These are phyloP conservation scores for Gopherus evgoodei DNA, from an alignment of 2,113 vertebrate genomes.

Conservation along the genomic window DNA sequence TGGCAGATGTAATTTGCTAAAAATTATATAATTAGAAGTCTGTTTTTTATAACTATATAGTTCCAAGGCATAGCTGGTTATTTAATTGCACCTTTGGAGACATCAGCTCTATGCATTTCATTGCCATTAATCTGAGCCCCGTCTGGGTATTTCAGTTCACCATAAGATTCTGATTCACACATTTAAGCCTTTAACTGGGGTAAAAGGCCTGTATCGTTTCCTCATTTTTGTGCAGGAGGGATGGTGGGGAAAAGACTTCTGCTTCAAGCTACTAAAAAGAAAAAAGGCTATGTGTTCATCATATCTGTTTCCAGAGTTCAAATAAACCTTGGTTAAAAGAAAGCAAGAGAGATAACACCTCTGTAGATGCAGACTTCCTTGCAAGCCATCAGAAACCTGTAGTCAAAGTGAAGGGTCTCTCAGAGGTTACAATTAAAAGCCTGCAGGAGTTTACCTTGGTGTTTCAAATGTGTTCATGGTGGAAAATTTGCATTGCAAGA, in stretches of 20 bases:
- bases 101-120: rapidly evolving
- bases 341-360: background rate
- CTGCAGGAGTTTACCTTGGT: background rate
- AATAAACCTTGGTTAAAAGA: background rate
- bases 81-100: background rate
- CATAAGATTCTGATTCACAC: background rate
- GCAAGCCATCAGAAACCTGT: background rate
- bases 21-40: background rate
- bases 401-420: background rate
- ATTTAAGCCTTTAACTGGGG: background rate
- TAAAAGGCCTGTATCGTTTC: background rate
- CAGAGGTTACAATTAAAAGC: rapidly evolving
- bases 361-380: background rate
- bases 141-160: background rate
- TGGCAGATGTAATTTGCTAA: background rate
- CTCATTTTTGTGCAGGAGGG: background rate
- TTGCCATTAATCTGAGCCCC: background rate
- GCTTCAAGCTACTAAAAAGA: background rate
- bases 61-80: background rate
- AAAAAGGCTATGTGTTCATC: background rate
- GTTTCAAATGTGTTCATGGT: background rate
- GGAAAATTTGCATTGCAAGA: background rate
- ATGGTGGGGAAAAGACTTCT: background rate
- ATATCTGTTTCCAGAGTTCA: background rate
- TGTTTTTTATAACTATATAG: background rate